Evolutionary conservation across 2,113 vertebrate genomes (phyloP), one percentile per base, ranked within the genome.

Genomic region (Sturnira hondurensis): DNA sequence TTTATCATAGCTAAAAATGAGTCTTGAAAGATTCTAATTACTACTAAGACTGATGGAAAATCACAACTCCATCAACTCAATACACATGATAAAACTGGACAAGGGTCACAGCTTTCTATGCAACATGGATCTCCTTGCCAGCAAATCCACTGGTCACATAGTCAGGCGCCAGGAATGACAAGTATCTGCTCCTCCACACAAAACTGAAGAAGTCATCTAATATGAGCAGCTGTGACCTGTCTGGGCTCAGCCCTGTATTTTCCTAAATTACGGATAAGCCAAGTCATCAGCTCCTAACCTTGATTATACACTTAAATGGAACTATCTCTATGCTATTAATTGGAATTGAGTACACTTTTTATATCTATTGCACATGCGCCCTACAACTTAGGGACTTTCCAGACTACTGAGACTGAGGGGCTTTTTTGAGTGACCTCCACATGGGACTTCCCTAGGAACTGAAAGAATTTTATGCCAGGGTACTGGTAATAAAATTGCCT

Each of bases 1-100:
- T 61, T 88, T 76, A 86, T 80, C 73, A 78, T 14, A 70, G 81
- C 31, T 92, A 38, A 95, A 94, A 92, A 90, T 70, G 41, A 95
- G 70, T 80, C 36, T 68, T 94, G 31, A 58, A 96, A 84, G 15
- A 82, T 58, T 91, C 28, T 71, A 85, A 71, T 78, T 82, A 85
- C 45, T 93, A 74, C 41, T 71, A 83, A 85, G 36, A 14, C 24
- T 83, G 41, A 41, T 68, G 14, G 84, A 94, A 96, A 91, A 50
- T 65, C 54, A 65, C 19, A 50, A 56, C 0, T 47, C 38, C 5
- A 94, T 86, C 91, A 93, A 61, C 12, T 71, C 22, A 36, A 94
- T 54, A 78, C 41, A 97, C 26, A 19, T n/a, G 9, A 89, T 83
- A 67, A 89, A 80, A 82, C 41, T 16, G 26, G 70, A 5, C 45